Base-by-base conservation (phyloP, 2,113 vertebrate species). In the Loxodonta africana region DNA sequence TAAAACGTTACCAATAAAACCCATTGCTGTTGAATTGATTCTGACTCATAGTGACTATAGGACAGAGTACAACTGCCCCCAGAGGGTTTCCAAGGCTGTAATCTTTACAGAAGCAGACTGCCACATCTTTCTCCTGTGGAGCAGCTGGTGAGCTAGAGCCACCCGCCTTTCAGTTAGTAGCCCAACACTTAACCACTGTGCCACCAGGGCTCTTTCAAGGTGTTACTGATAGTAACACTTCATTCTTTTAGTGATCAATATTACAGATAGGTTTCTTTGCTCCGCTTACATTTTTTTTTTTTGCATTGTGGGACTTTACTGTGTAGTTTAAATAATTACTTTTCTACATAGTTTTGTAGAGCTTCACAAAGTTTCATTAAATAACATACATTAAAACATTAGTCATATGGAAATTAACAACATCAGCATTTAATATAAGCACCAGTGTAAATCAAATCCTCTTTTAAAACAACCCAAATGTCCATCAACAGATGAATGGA, bases 381-480 rank as follows among this genome's bases (percentile, higher is more conserved):
- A 37, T 81, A 97, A 97, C 96, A 14, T 15, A 53, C 10, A 67
- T 44, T 11, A 83, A 96, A 97, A 96, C 23, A 90, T 14, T 30
- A 93, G 48, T 76, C 73, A n/a, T 25, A 81, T 46, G 69, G 30
- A 84, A 96, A 88, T 63, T 26, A 94, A 89, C 80, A 10, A 3
- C 83, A 95, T 62, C 25, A 96, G 48, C 92, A 20, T 73, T 95
- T 88, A 25, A 7, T 77, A 41, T 94, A 78, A 91, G 20, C 3
- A 78, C 28, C 7, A 86, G n/a, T 46, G 63, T 93, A 97, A 98
- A 97, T 81, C 28, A 63, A 97, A 96, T 96, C 67, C 0, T 81
- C 46, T 82, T 84, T 82, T 84, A 63, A 21, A 63, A 63, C 62
- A 63, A 63, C 62, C 62, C 20, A 25, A 7, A 63, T 25, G 48